Evolutionary conservation across 2,797 vertebrate species (phyloP).

Genomic region (Acipenser ruthenus): DNA sequence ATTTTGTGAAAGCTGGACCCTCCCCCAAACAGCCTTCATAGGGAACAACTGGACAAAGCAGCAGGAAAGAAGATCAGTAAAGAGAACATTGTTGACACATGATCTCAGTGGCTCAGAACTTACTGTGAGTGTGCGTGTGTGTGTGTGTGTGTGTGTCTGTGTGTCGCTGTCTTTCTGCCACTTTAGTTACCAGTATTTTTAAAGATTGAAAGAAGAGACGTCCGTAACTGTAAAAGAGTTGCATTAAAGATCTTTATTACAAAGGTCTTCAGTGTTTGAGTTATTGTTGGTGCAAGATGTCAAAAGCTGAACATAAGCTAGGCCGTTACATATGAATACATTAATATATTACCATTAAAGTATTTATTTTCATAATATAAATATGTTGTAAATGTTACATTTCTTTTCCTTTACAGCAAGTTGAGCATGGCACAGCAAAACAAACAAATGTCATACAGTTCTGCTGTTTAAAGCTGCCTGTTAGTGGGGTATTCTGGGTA

Average conservation of each 20-base stretch:
- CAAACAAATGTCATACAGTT: constrained; percentile 19
- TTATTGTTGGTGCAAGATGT: constrained; percentile 11
- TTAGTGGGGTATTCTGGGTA: neutral
- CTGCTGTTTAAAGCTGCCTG: constrained; percentile 2
- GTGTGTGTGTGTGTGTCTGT: too few species aligned
- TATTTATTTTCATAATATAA: constrained; percentile 33
- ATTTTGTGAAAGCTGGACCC: constrained; percentile 59
- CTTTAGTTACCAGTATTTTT: constrained; percentile 30
- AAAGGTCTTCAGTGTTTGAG: constrained; percentile 17
- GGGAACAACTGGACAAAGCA: constrained; percentile 53
- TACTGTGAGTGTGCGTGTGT: constrained; percentile 16
- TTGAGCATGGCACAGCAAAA: constrained; percentile 21
- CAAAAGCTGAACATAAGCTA: constrained; percentile 16
- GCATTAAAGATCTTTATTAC: constrained; percentile 51
- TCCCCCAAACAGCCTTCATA: constrained; percentile 30
- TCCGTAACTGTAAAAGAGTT: constrained; percentile 47
- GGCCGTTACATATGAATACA: constrained; percentile 15
- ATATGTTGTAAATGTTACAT: constrained; percentile 31
- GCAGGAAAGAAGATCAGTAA: constrained; percentile 27
- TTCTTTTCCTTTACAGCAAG: constrained; percentile 27
- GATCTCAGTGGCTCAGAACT: constrained; percentile 39
- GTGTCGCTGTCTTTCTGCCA: constrained; percentile 37
- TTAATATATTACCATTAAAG: constrained; percentile 40
- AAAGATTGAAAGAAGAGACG: constrained; percentile 33
- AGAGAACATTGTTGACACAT: constrained; percentile 33